phyloP scores from a whole-genome alignment of 1,140 invertebrate genomes.

The Phenacoccus solenopsis region DNA sequence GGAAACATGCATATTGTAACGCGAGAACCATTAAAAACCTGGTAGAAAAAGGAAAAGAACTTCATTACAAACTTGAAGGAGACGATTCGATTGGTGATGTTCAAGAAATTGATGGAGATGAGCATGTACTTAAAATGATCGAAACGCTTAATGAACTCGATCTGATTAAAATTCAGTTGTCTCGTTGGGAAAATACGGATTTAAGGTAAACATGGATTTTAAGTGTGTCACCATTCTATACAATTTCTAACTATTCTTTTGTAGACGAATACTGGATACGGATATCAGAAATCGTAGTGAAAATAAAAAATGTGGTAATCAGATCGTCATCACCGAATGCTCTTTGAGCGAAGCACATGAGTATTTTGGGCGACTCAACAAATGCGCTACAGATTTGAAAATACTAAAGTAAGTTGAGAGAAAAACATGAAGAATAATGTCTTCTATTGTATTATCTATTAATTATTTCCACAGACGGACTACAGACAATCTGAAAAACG shows the following conservation, averaged over 20 bases:
- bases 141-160: background rate
- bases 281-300: background rate
- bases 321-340: background rate
- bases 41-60: background rate
- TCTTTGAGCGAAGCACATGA: background rate
- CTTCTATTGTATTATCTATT: background rate
- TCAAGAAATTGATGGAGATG: background rate
- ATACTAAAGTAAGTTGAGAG: too few relatives aligned
- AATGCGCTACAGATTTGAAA: too few relatives aligned
- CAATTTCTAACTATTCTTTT: background rate
- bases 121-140: background rate
- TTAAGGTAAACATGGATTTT: background rate
- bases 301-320: background rate
- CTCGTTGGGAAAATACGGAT: background rate
- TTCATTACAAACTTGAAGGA: background rate
- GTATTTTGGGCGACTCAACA: too few relatives aligned
- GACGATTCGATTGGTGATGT: background rate
- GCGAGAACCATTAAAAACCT: background rate
- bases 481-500: background rate
- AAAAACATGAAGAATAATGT: too few relatives aligned
- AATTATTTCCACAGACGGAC: background rate
- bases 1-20: background rate
- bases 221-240: too few relatives aligned
- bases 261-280: background rate
- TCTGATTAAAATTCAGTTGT: background rate